Evolutionary conservation across 2,113 vertebrate species (phyloP).

Genomic region (Circaetus cinerascens): DNA sequence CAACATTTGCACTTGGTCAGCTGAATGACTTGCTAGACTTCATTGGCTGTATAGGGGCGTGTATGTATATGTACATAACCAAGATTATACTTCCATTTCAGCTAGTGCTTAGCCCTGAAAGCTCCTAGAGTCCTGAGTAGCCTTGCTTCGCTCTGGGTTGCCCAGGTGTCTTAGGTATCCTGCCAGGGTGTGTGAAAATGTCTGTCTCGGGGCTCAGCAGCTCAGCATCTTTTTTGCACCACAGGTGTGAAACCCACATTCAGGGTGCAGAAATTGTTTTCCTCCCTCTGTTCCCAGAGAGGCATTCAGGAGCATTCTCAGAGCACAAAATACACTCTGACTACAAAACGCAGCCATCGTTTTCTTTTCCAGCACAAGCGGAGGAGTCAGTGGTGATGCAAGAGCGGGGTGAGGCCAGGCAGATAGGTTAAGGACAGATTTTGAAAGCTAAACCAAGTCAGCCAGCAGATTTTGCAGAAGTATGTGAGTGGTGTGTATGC

Average conservation of each 20-base stretch:
- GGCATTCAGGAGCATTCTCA: neutral
- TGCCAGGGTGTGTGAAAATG: neutral
- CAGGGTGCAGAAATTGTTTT: neutral
- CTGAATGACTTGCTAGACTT: neutral
- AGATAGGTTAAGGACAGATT: neutral
- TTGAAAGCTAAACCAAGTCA: constrained; percentile 6
- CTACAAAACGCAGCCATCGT: fast-evolving
- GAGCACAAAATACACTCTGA: neutral
- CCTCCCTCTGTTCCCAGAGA: neutral
- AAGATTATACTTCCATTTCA: neutral
- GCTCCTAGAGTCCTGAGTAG: neutral
- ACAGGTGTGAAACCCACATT: fast-evolving
- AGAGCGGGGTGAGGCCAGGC: neutral
- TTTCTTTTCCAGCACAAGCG: neutral
- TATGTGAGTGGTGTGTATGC: neutral
- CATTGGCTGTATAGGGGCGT: neutral
- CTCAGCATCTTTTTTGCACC: neutral
- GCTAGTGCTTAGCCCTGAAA: neutral
- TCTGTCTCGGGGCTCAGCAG: neutral
- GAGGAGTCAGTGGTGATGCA: neutral
- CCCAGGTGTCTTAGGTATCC: neutral
- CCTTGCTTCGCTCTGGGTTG: neutral
- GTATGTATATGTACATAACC: neutral
- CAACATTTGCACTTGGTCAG: neutral
- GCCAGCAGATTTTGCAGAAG: constrained; percentile 18